Evolutionary conservation across 2,113 vertebrate genomes (phyloP).

Genomic region (Clarias macrocephalus): DNA sequence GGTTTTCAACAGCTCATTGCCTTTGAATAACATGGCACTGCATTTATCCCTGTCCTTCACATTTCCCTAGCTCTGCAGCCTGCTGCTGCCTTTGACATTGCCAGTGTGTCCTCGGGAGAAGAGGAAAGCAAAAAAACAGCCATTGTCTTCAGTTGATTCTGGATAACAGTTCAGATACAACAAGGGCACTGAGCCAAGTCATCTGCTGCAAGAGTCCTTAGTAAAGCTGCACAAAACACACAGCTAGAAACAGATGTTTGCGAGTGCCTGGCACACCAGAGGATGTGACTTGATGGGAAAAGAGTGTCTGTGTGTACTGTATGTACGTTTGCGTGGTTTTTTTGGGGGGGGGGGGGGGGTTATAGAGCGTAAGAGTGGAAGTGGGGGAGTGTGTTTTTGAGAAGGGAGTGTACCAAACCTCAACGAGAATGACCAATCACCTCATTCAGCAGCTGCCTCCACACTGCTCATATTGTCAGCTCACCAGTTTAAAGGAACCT

Average conservation of each 20-base stretch:
- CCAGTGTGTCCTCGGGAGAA: constrained; percentile 57
- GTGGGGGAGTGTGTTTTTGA: constrained; percentile 37
- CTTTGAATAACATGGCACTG: constrained; percentile 55
- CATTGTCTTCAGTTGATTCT: constrained; percentile 64
- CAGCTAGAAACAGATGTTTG: constrained; percentile 61
- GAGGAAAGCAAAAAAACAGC: constrained; percentile 49
- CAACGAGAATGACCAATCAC: constrained; percentile 76
- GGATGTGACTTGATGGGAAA: constrained; percentile 20
- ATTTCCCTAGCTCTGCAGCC: constrained; percentile 58
- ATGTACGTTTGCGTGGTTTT: constrained; percentile 21
- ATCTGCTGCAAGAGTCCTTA: constrained; percentile 49
- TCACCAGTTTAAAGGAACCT: constrained; percentile 79
- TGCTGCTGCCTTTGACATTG: constrained; percentile 49
- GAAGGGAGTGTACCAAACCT: constrained; percentile 68
- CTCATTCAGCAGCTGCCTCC: constrained; percentile 77
- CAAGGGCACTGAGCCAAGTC: constrained; percentile 57
- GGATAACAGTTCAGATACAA: constrained; percentile 62
- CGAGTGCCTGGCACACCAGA: constrained; percentile 21
- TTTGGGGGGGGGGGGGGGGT: constrained; percentile 33
- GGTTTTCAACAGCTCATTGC: constrained; percentile 51
- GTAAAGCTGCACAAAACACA: constrained; percentile 46
- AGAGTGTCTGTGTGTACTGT: neutral
- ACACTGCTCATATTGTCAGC: constrained; percentile 82
- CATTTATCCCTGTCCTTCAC: constrained; percentile 64
- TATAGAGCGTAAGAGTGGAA: constrained; percentile 37